A percentile compares a stretch with the other conserved stretches of the same genome.
Evolutionary conservation across 92 coral and sea anemone genomes (phyloP).

Genomic region (Epizoanthus fatuus): DNA sequence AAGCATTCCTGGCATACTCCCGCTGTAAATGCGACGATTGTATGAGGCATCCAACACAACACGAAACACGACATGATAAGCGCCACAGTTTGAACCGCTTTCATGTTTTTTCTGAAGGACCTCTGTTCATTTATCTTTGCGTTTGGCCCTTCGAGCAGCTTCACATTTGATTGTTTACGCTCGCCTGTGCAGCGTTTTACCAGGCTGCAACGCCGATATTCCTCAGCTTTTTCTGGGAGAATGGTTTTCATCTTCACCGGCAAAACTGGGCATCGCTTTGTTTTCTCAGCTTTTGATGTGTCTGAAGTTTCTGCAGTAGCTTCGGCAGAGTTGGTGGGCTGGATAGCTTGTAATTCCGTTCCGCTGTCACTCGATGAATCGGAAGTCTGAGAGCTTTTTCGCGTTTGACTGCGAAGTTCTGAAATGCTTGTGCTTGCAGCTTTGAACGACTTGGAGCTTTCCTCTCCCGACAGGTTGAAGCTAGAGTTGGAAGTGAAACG

Average conservation of each 20-base stretch:
- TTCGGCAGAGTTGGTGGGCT: background rate
- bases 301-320: background rate
- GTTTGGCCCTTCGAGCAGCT: conserved; percentile 16
- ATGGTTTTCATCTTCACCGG: conserved; percentile 18
- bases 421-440: conserved; percentile 6
- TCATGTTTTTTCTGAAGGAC: conserved; percentile 32
- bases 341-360: background rate
- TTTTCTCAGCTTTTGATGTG: background rate
- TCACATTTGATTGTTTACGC: background rate
- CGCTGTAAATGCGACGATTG: background rate
- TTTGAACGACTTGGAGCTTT: conserved; percentile 8
- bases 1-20: background rate
- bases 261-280: conserved; percentile 8
- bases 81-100: conserved; percentile 38
- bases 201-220: background rate
- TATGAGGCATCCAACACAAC: conserved; percentile 37
- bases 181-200: background rate
- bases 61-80: conserved; percentile 25
- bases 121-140: conserved; percentile 6
- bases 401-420: conserved; percentile 22
- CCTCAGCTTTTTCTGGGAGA: conserved; percentile 18
- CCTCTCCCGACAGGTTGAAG: conserved; percentile 27
- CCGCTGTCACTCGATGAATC: conserved; percentile 32
- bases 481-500: conserved; percentile 27
- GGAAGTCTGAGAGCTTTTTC: background rate